Evolutionary conservation across 2,888 invertebrate species (phyloP), one percentile per base, ranked within the genome.

Genomic region (Sipha maydis): DNA sequence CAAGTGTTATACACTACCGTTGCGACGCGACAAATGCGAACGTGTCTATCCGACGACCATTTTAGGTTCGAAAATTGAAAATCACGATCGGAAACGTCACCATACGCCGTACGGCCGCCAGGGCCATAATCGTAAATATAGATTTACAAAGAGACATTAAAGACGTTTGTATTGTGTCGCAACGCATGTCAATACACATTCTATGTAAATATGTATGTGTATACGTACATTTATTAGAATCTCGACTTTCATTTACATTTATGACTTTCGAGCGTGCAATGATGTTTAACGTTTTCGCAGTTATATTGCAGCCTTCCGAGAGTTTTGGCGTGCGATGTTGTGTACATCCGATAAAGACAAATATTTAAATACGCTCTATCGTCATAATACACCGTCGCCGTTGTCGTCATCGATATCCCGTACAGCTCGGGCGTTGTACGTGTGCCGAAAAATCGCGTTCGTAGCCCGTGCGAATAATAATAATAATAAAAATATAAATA

Each of bases 101-200:
- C 9, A 41, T 8, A 73, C 83, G n/a, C 56, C 19, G 17, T 21
- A 11, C 17, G 48, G 28, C 75, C 83, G 54, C 83, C 54, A n/a
- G 75, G 83, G 75, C 61, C 75, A 61, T 84, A 84, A 75, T 19
- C 83, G 75, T 75, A 85, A 85, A 85, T 41, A 85, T 21, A 85
- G 67, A 77, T 67, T 85, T 41, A 77, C 77, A 77, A 77, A 77
- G 75, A 85, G 85, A 85, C 77, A 77, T 67, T 77, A 85, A 85
- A 77, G 41, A 85, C 67, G 67, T 67, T 77, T 8, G 67, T 38
- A 61, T 28, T 61, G 77, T 85, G 76, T 69, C 4, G 85, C 76
- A 76, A 84, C 28, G 38, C 61, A 48, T 54, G 56, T 83, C 83
- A 83, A 75, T 75, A 83, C 71, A 83, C 83, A 75, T 84, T 84